Evolutionary conservation across 1,140 invertebrate species (phyloP).

Genomic region (Lepidurus packardi): DNA sequence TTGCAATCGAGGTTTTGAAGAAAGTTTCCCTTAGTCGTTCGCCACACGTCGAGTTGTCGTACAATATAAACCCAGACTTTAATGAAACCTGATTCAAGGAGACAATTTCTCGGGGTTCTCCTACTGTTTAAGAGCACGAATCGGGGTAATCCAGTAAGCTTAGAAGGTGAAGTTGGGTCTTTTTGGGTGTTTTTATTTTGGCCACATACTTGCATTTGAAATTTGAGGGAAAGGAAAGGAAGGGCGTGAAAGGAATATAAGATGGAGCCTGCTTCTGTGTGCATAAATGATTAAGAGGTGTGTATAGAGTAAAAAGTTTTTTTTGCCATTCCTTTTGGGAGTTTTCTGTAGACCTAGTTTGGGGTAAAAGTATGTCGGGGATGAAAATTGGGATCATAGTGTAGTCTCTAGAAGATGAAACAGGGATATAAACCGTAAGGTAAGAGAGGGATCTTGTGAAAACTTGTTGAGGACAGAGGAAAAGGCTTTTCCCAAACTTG

Average conservation of each 20-base stretch:
- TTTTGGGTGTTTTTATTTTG: background rate
- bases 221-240: background rate
- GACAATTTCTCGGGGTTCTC: background rate
- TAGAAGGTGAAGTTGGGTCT: background rate
- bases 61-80: background rate
- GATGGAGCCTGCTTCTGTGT: background rate
- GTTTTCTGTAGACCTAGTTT: too few species aligned
- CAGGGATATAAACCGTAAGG: too few species aligned
- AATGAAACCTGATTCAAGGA: background rate
- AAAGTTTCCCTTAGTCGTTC: background rate
- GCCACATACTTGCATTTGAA: background rate
- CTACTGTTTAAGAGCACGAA: background rate
- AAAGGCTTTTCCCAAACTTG: too few species aligned
- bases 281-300: background rate
- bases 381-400: too few species aligned
- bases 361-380: too few species aligned
- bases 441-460: too few species aligned
- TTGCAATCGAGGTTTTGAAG: background rate
- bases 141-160: background rate
- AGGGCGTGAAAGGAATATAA: slow-evolving; percentile 16
- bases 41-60: background rate
- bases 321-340: background rate
- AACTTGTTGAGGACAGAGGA: too few species aligned
- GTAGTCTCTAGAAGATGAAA: too few species aligned
- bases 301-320: background rate